A percentile compares a stretch with the other conserved stretches of the same genome.
These are phyloP conservation scores for Smutsia gigantea DNA, from an alignment of 2,797 vertebrate genomes.

Conservation along the genomic window DNA sequence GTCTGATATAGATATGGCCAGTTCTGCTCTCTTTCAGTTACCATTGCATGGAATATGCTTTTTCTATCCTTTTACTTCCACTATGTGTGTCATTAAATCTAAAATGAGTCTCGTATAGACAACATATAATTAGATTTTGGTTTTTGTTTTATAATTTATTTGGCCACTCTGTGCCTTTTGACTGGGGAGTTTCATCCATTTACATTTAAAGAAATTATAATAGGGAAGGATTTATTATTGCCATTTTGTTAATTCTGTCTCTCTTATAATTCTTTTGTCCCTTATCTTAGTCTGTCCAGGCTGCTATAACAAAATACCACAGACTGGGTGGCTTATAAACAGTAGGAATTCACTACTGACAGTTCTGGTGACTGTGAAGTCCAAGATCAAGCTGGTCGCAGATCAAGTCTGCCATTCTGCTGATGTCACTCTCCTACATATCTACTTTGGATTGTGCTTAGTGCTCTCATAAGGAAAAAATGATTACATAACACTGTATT, in stretches of 20 bases:
- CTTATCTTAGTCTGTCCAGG: neutral
- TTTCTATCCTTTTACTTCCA: neutral
- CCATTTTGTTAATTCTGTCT: neutral
- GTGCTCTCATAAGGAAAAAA: neutral
- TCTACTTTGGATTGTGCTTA: neutral
- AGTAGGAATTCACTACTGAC: neutral
- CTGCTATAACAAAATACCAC: neutral
- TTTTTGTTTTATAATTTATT: neutral
- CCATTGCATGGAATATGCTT: neutral
- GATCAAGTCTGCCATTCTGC: neutral
- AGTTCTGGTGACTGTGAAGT: neutral
- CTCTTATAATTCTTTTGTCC: neutral
- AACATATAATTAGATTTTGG: neutral
- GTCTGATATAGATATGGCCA: neutral
- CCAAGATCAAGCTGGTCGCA: neutral
- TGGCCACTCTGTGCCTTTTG: neutral
- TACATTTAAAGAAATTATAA: conserved; percentile 52
- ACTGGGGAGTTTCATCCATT: neutral
- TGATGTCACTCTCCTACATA: neutral
- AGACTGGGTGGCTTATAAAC: neutral
- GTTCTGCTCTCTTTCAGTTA: neutral
- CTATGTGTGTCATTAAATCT: neutral
- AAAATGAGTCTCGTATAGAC: neutral
- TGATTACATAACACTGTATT: neutral
- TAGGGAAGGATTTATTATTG: neutral